These are phyloP conservation scores for Musca domestica DNA, from an alignment of 1,140 invertebrate species.

Conservation along the genomic window DNA sequence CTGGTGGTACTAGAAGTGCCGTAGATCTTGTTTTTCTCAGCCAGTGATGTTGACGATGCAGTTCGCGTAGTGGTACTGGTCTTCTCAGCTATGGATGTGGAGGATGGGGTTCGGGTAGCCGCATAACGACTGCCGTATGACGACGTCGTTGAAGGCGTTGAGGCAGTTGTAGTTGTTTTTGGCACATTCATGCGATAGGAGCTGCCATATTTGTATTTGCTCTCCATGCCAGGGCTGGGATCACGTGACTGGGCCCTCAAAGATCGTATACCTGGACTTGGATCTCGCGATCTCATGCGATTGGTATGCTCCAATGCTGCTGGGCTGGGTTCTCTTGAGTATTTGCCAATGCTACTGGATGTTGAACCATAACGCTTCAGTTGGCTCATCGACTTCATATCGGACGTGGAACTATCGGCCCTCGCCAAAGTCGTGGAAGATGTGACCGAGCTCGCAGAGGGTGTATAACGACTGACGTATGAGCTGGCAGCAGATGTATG, in stretches of 20 bases:
- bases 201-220: slow-evolving; percentile 25
- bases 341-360: slow-evolving; percentile 42
- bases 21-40: too few species aligned
- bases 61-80: background rate
- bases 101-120: background rate
- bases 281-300: slow-evolving; percentile 40
- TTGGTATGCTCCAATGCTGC: slow-evolving; percentile 48
- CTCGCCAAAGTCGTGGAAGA: slow-evolving; percentile 33
- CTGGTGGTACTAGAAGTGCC: too few species aligned
- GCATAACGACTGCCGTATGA: slow-evolving; percentile 29
- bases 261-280: slow-evolving; percentile 41
- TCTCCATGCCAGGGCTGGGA: slow-evolving; percentile 30
- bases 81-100: background rate
- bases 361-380: slow-evolving; percentile 41
- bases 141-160: background rate
- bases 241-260: slow-evolving; percentile 46
- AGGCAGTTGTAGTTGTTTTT: background rate
- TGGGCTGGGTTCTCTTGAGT: slow-evolving; percentile 50
- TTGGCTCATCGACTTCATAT: slow-evolving; percentile 30
- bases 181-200: slow-evolving; percentile 26
- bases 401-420: slow-evolving; percentile 27
- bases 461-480: slow-evolving; percentile 44
- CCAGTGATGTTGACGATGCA: too few species aligned
- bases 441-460: background rate
- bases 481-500: slow-evolving; percentile 24